A percentile compares a stretch with the other conserved stretches of the same genome.
phyloP scores from a whole-genome alignment of 2,797 vertebrate genomes.

The Chrosomus eos region DNA sequence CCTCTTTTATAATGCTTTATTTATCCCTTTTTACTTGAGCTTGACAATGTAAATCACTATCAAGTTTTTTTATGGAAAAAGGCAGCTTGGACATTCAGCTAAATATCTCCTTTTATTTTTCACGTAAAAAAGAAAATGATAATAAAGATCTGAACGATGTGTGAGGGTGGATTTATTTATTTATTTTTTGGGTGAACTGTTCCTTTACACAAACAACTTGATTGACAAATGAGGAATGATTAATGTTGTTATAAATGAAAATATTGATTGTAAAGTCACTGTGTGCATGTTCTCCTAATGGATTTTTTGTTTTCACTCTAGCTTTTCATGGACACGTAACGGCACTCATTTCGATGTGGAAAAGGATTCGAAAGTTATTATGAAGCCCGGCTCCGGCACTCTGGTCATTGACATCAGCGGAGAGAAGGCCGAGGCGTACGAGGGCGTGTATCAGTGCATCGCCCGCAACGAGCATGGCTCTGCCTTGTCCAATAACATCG shows the following conservation, averaged over 20 bases:
- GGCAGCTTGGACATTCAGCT: not conserved
- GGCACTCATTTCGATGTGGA: constrained; percentile 95
- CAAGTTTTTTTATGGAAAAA: not conserved
- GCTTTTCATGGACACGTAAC: constrained; percentile 96
- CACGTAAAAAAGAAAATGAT: not conserved
- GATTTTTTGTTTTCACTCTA: constrained; percentile 59
- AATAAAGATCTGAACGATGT: not conserved
- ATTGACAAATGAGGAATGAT: not conserved
- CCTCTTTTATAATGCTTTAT: not conserved
- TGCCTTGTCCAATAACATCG: constrained; percentile 90
- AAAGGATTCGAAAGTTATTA: constrained; percentile 88
- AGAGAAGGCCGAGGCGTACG: constrained; percentile 91
- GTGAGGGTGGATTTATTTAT: not conserved
- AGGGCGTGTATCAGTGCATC: constrained; percentile 93
- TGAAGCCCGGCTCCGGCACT: constrained; percentile 90
- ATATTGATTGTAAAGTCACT: not conserved
- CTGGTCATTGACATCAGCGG: constrained; percentile 91
- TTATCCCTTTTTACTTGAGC: not conserved
- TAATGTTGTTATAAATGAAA: constrained; percentile 6
- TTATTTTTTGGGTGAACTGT: not conserved
- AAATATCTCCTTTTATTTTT: constrained; percentile 2
- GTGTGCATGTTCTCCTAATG: not conserved
- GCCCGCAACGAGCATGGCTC: constrained; percentile 92
- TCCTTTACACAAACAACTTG: not conserved
- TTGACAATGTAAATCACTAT: not conserved